These are phyloP conservation scores for Gymnocypris eckloni DNA, from an alignment of 2,797 vertebrate genomes.

Conservation along the genomic window DNA sequence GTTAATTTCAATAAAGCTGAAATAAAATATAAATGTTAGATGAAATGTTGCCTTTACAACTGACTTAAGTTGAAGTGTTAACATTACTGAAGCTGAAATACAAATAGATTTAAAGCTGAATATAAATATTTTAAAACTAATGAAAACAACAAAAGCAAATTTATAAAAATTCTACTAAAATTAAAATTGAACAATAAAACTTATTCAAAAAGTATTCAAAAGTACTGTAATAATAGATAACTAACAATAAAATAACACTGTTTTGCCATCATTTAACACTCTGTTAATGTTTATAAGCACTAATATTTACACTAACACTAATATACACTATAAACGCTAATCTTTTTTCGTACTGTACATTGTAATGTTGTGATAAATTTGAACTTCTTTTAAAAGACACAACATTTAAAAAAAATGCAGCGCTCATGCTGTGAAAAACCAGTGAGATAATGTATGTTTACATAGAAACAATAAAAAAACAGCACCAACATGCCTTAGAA, in stretches of 20 bases:
- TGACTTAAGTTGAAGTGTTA: not conserved
- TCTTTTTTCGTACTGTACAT: too few relatives aligned
- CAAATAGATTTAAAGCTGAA: too few relatives aligned
- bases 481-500: not conserved
- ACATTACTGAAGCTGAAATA: too few relatives aligned
- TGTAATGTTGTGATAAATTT: not conserved
- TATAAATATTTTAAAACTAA: not conserved
- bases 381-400: not conserved
- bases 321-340: too few relatives aligned
- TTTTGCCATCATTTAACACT: not conserved
- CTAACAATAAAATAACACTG: not conserved
- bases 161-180: not conserved
- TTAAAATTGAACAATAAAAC: not conserved
- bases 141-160: not conserved
- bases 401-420: not conserved
- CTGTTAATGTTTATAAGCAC: not conserved
- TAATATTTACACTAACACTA: too few relatives aligned
- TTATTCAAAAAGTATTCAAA: not conserved
- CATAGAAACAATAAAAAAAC: not conserved
- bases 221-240: not conserved
- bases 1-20: not conserved
- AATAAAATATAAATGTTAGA: not conserved
- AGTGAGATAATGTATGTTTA: not conserved
- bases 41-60: not conserved
- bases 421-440: not conserved